phyloP scores from a whole-genome alignment of 2,888 invertebrate species.

The Eupsilia transversa region DNA sequence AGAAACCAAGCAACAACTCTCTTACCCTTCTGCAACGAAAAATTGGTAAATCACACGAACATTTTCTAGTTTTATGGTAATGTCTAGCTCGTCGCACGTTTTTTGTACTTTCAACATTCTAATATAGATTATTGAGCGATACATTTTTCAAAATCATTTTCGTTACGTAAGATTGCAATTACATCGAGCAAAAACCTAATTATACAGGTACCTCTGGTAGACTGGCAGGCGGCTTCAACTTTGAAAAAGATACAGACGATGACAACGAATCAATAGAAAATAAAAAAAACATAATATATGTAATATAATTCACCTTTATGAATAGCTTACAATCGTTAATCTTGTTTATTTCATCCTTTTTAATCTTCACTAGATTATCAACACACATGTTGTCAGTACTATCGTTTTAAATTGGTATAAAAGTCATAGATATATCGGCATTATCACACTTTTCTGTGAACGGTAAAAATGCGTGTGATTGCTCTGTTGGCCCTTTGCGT shows the following conservation, averaged over 20 bases:
- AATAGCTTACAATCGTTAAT: background rate
- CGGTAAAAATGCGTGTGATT: constrained; percentile 30
- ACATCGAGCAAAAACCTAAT: background rate
- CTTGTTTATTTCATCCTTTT: background rate
- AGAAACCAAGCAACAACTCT: background rate
- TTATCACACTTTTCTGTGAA: background rate
- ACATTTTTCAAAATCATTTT: background rate
- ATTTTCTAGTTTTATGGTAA: background rate
- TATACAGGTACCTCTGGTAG: background rate
- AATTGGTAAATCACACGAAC: background rate
- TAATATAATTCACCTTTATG: background rate
- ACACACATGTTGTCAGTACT: background rate
- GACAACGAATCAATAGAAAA: background rate
- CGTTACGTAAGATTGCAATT: background rate
- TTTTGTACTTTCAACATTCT: background rate
- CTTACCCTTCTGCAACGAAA: background rate
- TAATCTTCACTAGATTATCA: constrained; percentile 2
- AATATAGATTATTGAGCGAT: background rate
- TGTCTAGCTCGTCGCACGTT: background rate
- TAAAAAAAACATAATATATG: background rate
- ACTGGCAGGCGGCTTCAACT: background rate
- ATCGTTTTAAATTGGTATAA: constrained; percentile 14
- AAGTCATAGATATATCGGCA: background rate
- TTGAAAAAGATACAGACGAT: background rate
- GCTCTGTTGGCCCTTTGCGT: constrained; percentile 33